A percentile compares a stretch with the other conserved stretches of the same genome.
Evolutionary conservation across 2,797 vertebrate species (phyloP).

Genomic region (Paguma larvata): DNA sequence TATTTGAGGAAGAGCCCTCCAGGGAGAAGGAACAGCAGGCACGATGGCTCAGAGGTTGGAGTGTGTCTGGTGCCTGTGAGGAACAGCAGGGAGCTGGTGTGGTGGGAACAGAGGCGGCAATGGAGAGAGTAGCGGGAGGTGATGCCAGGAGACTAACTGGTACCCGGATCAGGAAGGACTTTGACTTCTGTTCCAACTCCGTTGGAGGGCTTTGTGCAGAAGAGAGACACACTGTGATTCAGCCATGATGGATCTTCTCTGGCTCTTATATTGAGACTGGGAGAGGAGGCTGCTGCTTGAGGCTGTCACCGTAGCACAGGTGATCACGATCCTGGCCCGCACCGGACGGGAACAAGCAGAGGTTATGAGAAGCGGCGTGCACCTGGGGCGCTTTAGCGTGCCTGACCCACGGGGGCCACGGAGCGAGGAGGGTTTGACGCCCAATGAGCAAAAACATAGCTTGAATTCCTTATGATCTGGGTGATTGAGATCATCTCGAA

Average conservation of each 20-base stretch:
- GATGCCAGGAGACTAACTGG: fast-evolving
- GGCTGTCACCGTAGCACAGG: not conserved
- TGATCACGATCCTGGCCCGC: not conserved
- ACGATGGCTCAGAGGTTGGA: not conserved
- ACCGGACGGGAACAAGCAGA: fast-evolving
- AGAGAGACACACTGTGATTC: fast-evolving
- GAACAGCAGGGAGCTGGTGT: not conserved
- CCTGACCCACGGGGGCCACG: fast-evolving
- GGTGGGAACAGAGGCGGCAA: fast-evolving
- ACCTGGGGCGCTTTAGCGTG: fast-evolving
- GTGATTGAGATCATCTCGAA: not conserved
- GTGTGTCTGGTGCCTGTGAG: not conserved
- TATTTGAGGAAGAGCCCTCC: not conserved
- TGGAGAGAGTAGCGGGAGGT: too few species aligned
- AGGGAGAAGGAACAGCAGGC: not conserved
- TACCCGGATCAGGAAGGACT: not conserved
- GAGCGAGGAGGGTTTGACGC: not conserved
- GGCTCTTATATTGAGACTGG: not conserved
- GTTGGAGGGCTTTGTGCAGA: not conserved
- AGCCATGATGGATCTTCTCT: fast-evolving
- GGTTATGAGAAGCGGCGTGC: not conserved
- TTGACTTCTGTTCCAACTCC: not conserved
- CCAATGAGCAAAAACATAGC: not conserved
- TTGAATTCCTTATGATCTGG: not conserved
- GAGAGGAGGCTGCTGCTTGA: fast-evolving